Percentiles rank a stretch among this genome's conserved stretches.
phyloP scores from a whole-genome alignment of 2,888 invertebrate species.

The Troglohyphantes excavatus region DNA sequence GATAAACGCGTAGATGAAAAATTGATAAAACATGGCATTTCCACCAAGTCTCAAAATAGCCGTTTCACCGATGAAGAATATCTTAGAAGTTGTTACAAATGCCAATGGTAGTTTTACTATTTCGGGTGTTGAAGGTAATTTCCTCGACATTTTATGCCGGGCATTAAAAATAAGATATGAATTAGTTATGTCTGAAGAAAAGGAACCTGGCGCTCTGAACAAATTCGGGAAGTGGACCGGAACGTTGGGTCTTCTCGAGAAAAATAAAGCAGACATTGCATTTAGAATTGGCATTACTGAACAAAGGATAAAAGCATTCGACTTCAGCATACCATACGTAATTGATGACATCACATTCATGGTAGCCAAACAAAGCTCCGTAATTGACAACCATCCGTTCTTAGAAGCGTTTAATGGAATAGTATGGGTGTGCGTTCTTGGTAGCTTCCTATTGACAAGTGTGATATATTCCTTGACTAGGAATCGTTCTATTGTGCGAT shows the following conservation, averaged over 20 bases:
- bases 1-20: no score
- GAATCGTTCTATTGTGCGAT: background rate
- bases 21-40: no score
- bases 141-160: background rate
- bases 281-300: background rate
- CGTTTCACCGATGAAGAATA: no score
- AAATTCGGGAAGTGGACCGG: conserved; percentile 7
- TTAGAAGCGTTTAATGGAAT: background rate
- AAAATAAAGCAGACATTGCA: background rate
- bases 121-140: conserved; percentile 1
- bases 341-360: background rate
- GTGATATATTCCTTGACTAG: background rate
- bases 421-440: background rate
- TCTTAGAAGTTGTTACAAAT: no score
- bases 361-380: background rate
- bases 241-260: conserved; percentile 1
- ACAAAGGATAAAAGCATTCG: background rate
- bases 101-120: no score
- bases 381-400: background rate
- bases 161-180: background rate
- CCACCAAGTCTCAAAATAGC: no score
- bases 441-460: background rate
- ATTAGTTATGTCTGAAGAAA: background rate
- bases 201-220: background rate
- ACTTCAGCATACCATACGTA: background rate